These are phyloP conservation scores for Eumaeus atala DNA, from an alignment of 1,140 invertebrate species.

Conservation along the genomic window DNA sequence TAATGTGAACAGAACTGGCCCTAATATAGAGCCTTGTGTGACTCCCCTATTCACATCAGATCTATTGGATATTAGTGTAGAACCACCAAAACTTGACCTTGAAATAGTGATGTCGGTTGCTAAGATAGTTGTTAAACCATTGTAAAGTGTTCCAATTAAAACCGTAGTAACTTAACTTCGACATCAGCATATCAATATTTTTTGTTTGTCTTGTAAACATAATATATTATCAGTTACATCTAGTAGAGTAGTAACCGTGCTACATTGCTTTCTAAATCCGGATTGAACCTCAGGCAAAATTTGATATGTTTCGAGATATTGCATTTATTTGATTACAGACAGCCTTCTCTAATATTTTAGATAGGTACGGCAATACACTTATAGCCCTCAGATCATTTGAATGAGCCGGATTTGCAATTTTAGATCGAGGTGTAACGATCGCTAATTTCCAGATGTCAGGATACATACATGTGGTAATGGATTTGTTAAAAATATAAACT, in stretches of 20 bases:
- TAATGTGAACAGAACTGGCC: neutral
- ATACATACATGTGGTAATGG: slow-evolving; percentile 14
- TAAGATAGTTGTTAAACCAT: neutral
- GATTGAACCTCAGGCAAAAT: no score
- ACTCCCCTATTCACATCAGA: neutral
- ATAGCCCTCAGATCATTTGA: slow-evolving; percentile 28
- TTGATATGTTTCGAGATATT: no score
- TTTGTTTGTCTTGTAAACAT: no score
- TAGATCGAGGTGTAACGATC: slow-evolving; percentile 22
- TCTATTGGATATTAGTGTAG: neutral
- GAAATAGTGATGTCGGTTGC: neutral
- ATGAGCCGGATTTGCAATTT: slow-evolving; percentile 14
- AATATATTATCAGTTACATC: no score
- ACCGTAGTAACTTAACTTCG: neutral
- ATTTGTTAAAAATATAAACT: slow-evolving; percentile 23
- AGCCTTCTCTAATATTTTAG: slow-evolving; percentile 23
- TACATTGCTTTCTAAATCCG: no score
- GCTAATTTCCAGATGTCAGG: slow-evolving; percentile 25
- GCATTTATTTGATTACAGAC: slow-evolving; percentile 18
- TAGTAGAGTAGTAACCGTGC: no score
- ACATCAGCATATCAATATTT: neutral
- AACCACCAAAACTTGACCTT: neutral
- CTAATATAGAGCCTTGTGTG: neutral
- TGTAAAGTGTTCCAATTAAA: neutral
- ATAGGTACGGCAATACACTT: slow-evolving; percentile 24